Conservation (phyloP, 2,113 vertebrate species). For the Xiphorhynchus elegans region DNA sequence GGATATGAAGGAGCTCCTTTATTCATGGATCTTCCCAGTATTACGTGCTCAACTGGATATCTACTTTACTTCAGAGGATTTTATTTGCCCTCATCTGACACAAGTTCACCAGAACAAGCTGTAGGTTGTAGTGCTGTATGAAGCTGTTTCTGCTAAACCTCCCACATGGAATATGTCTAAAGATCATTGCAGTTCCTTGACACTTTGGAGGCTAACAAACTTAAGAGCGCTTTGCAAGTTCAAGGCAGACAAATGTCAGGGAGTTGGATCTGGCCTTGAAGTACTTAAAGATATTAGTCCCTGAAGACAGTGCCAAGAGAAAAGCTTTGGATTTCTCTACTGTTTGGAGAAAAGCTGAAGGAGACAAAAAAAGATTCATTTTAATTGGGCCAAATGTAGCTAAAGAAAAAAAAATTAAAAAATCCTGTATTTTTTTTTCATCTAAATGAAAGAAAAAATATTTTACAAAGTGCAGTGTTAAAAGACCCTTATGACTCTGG, state of each 20-base stretch:
- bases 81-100: constrained; percentile 27
- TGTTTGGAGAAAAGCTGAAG: constrained; percentile 15
- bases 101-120: constrained; percentile 3
- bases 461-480: background rate
- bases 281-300: constrained; percentile 26
- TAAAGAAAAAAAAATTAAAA: background rate
- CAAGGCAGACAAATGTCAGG: constrained; percentile 46
- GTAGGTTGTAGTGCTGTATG: background rate
- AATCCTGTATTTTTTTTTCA: background rate
- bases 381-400: constrained; percentile 21
- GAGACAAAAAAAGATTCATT: background rate
- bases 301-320: background rate
- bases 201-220: constrained; percentile 25
- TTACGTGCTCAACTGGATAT: background rate
- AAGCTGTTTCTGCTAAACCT: constrained; percentile 23
- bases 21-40: background rate
- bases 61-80: background rate
- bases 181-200: constrained; percentile 20
- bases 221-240: background rate
- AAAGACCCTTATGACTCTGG: background rate
- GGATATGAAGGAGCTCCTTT: background rate
- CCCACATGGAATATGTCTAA: constrained; percentile 18
- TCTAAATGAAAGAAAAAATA: background rate
- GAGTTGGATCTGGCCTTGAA: constrained; percentile 7
- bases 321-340: constrained; percentile 17